These are phyloP conservation scores for Sigmodon hispidus DNA, from an alignment of 2,113 vertebrate genomes.

Conservation along the genomic window DNA sequence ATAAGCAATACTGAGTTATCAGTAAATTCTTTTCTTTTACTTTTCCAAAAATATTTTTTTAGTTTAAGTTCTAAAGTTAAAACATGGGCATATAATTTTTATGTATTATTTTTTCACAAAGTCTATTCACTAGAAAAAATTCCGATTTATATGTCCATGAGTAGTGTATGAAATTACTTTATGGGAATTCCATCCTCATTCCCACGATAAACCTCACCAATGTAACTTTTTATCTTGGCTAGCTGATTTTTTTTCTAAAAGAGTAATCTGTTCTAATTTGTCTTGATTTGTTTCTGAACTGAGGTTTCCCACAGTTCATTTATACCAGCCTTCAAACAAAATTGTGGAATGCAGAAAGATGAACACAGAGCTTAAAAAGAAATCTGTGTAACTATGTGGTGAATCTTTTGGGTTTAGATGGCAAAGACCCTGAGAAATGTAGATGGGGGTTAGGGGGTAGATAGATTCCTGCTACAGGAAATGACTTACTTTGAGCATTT, in stretches of 20 bases:
- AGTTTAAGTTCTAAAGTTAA: constrained; percentile 39
- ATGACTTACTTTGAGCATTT: background rate
- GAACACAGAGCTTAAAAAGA: constrained; percentile 20
- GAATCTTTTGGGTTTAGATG: background rate
- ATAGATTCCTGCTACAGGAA: background rate
- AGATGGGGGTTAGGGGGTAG: background rate
- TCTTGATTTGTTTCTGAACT: constrained; percentile 49
- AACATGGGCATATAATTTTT: background rate
- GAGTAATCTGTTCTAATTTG: constrained; percentile 26
- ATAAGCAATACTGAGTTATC: background rate
- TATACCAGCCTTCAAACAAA: constrained; percentile 34
- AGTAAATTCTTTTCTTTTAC: constrained; percentile 8
- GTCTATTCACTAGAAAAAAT: background rate
- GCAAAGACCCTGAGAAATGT: background rate
- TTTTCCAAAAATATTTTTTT: constrained; percentile 26
- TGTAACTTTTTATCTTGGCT: constrained; percentile 25
- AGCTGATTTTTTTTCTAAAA: background rate
- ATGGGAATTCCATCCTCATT: background rate
- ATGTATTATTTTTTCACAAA: constrained; percentile 35
- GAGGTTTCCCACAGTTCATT: constrained; percentile 40
- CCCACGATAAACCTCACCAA: background rate
- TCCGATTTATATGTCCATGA: background rate
- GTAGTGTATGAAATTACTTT: background rate
- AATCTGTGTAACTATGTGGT: background rate
- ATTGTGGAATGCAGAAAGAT: background rate